Conservation (phyloP, 2,888 invertebrate genomes). For the Phyllotreta striolata region DNA sequence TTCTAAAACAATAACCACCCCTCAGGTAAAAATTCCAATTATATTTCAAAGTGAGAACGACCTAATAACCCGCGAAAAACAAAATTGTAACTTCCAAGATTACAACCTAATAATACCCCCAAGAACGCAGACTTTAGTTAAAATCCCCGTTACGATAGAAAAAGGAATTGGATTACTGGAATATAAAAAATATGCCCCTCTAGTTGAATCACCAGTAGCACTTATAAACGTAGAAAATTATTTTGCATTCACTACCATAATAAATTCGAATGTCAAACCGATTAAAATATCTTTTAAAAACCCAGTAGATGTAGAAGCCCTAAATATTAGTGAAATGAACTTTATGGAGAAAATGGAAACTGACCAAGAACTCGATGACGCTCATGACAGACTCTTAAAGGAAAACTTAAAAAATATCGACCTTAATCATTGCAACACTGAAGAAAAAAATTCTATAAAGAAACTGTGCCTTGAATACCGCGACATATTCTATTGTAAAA, state of each 20-base stretch:
- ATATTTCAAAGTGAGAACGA: too few species aligned
- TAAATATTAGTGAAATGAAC: neutral
- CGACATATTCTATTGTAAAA: too few species aligned
- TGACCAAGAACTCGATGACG: neutral
- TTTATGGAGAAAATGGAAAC: constrained; percentile 7
- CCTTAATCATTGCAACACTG: too few species aligned
- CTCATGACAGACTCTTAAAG: too few species aligned
- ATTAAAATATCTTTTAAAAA: constrained; percentile 4
- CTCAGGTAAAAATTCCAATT: too few species aligned
- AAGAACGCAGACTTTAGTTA: neutral
- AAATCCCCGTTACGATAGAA: constrained; percentile 3
- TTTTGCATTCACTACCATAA: neutral
- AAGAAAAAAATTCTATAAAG: too few species aligned
- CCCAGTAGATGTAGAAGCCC: constrained; percentile 2
- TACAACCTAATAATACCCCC: neutral
- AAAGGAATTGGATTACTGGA: constrained; percentile 8
- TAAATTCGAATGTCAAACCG: constrained; percentile 2
- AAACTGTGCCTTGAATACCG: too few species aligned
- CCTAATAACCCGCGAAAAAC: too few species aligned
- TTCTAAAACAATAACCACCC: too few species aligned
- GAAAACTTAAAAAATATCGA: too few species aligned
- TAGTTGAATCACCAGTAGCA: constrained; percentile 1
- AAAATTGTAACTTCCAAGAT: too few species aligned
- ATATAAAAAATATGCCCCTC: constrained; percentile 5
- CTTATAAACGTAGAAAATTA: constrained; percentile 3